Base-by-base conservation (phyloP, 2,888 invertebrate genomes). In the Diaprepes abbreviatus region DNA sequence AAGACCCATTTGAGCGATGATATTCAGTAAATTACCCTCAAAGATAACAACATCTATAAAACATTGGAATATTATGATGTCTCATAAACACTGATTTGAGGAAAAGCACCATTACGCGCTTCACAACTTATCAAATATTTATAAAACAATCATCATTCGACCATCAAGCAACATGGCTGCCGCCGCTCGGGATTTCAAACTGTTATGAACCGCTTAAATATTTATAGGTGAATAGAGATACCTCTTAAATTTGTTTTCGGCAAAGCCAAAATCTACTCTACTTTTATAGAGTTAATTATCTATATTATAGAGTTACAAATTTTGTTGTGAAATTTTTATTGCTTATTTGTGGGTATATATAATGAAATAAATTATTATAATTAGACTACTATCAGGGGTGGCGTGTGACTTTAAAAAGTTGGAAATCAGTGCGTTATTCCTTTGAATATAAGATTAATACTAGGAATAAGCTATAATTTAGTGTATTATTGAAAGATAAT, bases 121-220 rank as follows among this genome's bases (percentile, higher is more conserved):
- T 66, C 70, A 59, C 71, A 65, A 72, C 74, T 76, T 76, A 82
- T 85, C 77, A 83, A 84, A 83, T 84, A 85, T 85, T 85, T 83
- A 85, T 84, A 82, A 84, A 84, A 84, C 85, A 85, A 85, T 85
- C 85, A 85, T 85, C 85, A 84, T 85, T 83, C 84, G 84, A 78
- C 84, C 85, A 85, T 85, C 85, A 84, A 79, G 79, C 83, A 83
- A 83, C 83, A 84, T 84, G 84, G 83, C 85, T 80, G 83, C 80
- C 73, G 66, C 67, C 66, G 78, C 80, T 81, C 74, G 82, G 82
- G 83, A 82, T 82, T 81, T 80, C 83, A 82, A 83, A 83, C 83
- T 81, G 84, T 85, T 85, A 85, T 84, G 84, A 84, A 82, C 81
- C 82, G 78, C 81, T 85, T 79, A 84, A 85, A 84, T 84, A 84